phyloP scores from a whole-genome alignment of 2,113 vertebrate genomes.

The Mohoua ochrocephala region DNA sequence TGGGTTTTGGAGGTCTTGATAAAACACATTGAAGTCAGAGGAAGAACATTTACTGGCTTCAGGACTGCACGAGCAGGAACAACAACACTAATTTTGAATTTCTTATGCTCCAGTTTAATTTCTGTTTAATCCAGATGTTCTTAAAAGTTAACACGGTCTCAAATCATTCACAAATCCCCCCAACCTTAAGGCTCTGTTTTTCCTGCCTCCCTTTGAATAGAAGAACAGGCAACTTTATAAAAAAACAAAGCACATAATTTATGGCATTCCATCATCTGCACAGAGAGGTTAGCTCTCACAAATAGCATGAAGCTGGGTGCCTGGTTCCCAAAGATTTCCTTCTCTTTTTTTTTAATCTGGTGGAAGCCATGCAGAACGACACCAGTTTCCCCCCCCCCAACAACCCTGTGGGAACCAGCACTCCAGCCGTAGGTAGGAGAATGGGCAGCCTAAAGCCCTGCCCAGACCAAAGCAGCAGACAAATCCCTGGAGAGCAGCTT shows the following conservation, averaged over 20 bases:
- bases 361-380: background rate
- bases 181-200: background rate
- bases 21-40: background rate
- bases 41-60: background rate
- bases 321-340: background rate
- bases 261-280: background rate
- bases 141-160: background rate
- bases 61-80: background rate
- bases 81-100: background rate
- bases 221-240: background rate
- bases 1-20: background rate
- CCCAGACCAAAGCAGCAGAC: background rate
- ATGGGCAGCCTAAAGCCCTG: background rate
- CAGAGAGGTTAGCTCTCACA: background rate
- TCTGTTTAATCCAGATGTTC: background rate
- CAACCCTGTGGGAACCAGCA: background rate
- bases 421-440: background rate
- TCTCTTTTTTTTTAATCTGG: background rate
- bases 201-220: background rate
- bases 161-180: background rate
- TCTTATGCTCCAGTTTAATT: background rate
- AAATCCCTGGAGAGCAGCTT: conserved; percentile 45
- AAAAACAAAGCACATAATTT: background rate
- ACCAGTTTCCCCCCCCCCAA: background rate
- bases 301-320: background rate